These are phyloP conservation scores for Diglossa cyanea DNA, from an alignment of 2,797 vertebrate genomes.

Conservation along the genomic window DNA sequence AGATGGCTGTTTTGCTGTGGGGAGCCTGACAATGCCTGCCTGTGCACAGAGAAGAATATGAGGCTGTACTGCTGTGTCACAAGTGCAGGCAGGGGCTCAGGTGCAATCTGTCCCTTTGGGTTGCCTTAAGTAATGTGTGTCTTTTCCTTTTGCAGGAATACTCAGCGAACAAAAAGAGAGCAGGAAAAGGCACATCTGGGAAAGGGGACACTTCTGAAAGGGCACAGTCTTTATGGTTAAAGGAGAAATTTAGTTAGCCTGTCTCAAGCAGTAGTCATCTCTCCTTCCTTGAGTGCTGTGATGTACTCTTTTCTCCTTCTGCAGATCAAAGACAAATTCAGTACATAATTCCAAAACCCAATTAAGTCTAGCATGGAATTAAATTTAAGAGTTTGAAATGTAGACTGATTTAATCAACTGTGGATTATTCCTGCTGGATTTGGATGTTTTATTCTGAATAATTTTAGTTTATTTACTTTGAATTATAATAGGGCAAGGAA, in stretches of 20 bases:
- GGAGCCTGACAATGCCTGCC: not conserved
- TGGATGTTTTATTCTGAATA: not conserved
- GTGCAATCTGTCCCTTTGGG: not conserved
- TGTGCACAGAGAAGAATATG: not conserved
- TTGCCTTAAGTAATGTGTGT: not conserved
- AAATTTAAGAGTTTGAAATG: not conserved
- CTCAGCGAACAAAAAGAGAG: not conserved
- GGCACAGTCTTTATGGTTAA: not conserved
- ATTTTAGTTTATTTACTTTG: not conserved
- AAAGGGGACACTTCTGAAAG: not conserved
- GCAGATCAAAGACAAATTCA: not conserved
- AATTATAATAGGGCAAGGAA: not conserved
- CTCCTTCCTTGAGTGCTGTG: not conserved
- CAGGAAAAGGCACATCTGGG: not conserved
- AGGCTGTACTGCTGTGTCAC: fast-evolving
- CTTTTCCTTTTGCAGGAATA: not conserved
- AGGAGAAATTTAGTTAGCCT: not conserved
- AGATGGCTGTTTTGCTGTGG: not conserved
- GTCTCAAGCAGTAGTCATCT: not conserved
- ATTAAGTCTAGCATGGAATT: not conserved
- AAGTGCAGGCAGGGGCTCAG: not conserved
- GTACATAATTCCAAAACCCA: not conserved
- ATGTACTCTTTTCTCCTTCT: not conserved
- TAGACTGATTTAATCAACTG: not conserved
- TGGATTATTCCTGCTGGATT: not conserved